phyloP scores from a whole-genome alignment of 2,113 vertebrate species.

The Sceloporus tristichus region DNA sequence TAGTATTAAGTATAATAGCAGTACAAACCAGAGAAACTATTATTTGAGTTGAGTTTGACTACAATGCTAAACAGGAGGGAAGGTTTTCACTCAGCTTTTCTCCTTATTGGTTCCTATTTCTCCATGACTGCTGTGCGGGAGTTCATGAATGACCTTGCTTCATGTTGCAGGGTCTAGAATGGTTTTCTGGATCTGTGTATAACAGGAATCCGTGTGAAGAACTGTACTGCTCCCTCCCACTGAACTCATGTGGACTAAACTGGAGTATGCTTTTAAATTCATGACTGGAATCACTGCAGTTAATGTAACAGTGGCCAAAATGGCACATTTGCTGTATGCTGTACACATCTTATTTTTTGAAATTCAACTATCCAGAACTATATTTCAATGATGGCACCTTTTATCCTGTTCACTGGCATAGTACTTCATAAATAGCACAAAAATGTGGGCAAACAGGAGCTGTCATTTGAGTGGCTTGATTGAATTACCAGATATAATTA shows the following conservation, averaged over 20 bases:
- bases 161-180: not conserved
- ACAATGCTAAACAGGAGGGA: not conserved
- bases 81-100: not conserved
- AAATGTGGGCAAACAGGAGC: constrained; percentile 1
- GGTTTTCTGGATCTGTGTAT: not conserved
- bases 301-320: constrained; percentile 5
- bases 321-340: constrained; percentile 1
- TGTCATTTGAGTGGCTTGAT: constrained; percentile 1
- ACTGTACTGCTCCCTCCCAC: not conserved
- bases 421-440: not conserved
- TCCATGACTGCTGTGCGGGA: not conserved
- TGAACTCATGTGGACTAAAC: not conserved
- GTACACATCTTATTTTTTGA: not conserved
- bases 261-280: not conserved
- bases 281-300: not conserved
- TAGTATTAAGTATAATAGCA: not conserved
- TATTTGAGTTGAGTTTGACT: not conserved
- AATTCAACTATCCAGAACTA: not conserved
- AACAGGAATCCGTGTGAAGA: not conserved
- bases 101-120: not conserved
- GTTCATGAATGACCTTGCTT: not conserved
- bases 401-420: not conserved
- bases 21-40: not conserved
- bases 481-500: not conserved
- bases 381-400: not conserved